Conservation (phyloP, 2,113 vertebrate species). For the Chauna torquata region DNA sequence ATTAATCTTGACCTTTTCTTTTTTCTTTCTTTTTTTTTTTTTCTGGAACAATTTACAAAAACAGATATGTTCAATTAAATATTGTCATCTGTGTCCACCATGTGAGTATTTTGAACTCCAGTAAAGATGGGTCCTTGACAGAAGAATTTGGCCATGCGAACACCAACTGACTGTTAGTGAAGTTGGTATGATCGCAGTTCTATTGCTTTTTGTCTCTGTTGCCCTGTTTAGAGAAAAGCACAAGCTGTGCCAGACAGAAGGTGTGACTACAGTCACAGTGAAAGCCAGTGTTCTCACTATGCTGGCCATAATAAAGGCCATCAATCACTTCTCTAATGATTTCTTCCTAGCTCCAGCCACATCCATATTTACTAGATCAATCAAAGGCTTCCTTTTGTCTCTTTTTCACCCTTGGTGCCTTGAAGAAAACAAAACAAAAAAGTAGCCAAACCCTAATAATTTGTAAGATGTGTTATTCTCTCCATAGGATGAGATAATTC, state of each 20-base stretch:
- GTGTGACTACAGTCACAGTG: neutral
- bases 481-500: neutral
- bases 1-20: neutral
- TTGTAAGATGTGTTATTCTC: neutral
- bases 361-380: constrained; percentile 4
- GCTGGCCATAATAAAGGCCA: neutral
- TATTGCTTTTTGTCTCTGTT: neutral
- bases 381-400: constrained; percentile 38
- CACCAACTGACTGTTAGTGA: neutral
- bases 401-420: neutral
- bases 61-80: neutral
- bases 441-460: neutral
- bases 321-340: neutral
- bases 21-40: neutral
- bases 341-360: neutral
- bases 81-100: neutral
- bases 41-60: neutral
- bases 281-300: neutral
- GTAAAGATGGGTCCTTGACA: neutral
- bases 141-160: neutral
- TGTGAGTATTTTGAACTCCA: neutral
- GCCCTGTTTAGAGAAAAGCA: neutral
- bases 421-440: neutral
- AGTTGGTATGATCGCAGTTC: neutral
- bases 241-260: neutral